Percentiles rank a stretch among this genome's conserved stretches.
These are phyloP conservation scores for Troides helena DNA, from an alignment of 2,888 invertebrate species.

Conservation along the genomic window DNA sequence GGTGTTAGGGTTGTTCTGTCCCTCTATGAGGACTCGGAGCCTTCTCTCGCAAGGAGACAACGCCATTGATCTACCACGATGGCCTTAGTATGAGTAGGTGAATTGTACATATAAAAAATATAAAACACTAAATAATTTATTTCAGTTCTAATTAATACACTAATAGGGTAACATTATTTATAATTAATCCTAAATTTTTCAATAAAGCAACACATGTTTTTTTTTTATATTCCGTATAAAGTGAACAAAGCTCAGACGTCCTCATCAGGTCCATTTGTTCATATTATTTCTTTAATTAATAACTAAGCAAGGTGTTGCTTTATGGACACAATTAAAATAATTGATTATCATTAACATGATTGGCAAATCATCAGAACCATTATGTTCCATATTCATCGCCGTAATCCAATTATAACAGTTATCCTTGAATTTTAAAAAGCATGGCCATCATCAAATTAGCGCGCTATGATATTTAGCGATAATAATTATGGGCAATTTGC, in stretches of 20 bases:
- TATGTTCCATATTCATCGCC: slow-evolving; percentile 23
- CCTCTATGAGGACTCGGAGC: too few species aligned
- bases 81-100: too few species aligned
- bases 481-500: slow-evolving; percentile 32
- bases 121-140: too few species aligned
- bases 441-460: slow-evolving; percentile 33
- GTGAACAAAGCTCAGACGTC: not conserved
- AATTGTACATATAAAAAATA: too few species aligned
- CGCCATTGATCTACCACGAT: too few species aligned
- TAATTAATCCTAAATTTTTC: not conserved
- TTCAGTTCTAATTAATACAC: too few species aligned
- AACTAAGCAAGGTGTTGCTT: slow-evolving; percentile 7
- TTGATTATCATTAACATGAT: slow-evolving; percentile 12
- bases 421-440: slow-evolving; percentile 26
- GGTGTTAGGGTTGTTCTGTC: too few species aligned
- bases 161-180: not conserved
- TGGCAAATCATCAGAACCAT: slow-evolving; percentile 19
- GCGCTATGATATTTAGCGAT: slow-evolving; percentile 26
- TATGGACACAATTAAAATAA: slow-evolving; percentile 8
- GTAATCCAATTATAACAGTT: slow-evolving; percentile 23
- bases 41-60: too few species aligned
- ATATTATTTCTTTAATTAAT: slow-evolving; percentile 1
- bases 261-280: not conserved
- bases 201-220: not conserved
- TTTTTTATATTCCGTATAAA: not conserved